These are phyloP conservation scores for Sciurus vulgaris DNA, from an alignment of 2,797 vertebrate genomes.

Conservation along the genomic window DNA sequence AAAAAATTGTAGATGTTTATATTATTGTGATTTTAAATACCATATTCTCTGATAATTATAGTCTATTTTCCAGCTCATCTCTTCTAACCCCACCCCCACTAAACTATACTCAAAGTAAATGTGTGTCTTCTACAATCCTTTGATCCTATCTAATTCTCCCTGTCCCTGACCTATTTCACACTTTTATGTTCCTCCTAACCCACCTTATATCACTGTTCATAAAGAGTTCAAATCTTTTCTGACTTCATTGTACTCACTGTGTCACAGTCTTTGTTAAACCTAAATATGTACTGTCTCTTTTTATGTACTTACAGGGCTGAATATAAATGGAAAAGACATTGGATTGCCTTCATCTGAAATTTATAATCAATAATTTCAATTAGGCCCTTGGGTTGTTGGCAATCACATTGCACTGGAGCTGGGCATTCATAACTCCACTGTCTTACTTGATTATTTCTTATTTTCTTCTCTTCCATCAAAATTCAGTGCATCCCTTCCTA, in stretches of 20 bases:
- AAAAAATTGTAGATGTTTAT: not conserved
- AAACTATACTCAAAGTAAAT: not conserved
- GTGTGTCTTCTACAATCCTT: not conserved
- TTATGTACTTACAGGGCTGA: not conserved
- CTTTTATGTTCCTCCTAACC: not conserved
- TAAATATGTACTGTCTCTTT: not conserved
- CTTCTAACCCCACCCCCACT: not conserved
- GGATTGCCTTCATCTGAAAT: not conserved
- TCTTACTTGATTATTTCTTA: slow-evolving; percentile 27
- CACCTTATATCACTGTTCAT: not conserved
- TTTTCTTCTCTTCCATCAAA: not conserved
- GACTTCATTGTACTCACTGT: not conserved
- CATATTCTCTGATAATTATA: not conserved
- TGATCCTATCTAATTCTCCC: not conserved
- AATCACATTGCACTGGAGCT: not conserved
- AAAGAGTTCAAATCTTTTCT: not conserved
- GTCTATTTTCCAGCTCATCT: slow-evolving; percentile 42
- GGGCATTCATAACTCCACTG: not conserved
- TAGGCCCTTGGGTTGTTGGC: not conserved
- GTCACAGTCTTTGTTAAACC: not conserved
- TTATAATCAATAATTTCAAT: not conserved
- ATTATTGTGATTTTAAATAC: not conserved
- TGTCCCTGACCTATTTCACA: not conserved
- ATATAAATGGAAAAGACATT: not conserved
- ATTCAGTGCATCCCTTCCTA: not conserved